phyloP scores from a whole-genome alignment of 2,113 vertebrate genomes.

The Thalassoma bifasciatum region DNA sequence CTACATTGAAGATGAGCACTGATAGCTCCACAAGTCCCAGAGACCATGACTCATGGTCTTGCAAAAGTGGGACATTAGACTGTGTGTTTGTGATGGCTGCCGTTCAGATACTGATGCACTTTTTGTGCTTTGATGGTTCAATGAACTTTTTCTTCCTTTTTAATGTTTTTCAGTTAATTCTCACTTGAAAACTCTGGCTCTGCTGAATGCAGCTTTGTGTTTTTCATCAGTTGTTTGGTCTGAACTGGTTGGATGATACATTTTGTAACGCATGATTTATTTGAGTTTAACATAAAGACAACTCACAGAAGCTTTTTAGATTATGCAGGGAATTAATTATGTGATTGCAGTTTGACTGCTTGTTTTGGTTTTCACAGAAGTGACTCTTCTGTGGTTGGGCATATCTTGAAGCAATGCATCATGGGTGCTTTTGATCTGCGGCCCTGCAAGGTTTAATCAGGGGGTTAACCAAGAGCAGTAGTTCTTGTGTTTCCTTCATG shows the following conservation, averaged over 20 bases:
- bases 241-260: constrained; percentile 32
- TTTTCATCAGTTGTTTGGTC: constrained; percentile 26
- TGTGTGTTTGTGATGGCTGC: constrained; percentile 16
- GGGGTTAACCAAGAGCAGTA: constrained; percentile 28
- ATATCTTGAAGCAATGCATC: constrained; percentile 10
- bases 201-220: constrained; percentile 21
- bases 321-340: background rate
- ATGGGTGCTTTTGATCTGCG: constrained; percentile 18
- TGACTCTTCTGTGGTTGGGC: constrained; percentile 33
- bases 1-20: constrained; percentile 26
- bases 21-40: background rate
- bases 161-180: background rate
- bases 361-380: constrained; percentile 24
- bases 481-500: constrained; percentile 3
- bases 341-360: constrained; percentile 13
- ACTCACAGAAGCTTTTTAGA: background rate
- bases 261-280: background rate
- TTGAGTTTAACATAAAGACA: background rate
- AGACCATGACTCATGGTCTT: background rate
- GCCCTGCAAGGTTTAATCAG: constrained; percentile 8
- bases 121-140: constrained; percentile 12
- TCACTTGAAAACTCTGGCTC: constrained; percentile 10
- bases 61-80: background rate
- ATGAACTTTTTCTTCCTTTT: background rate
- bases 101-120: constrained; percentile 18